These are phyloP conservation scores for Galaxea fascicularis DNA, from an alignment of 92 coral and sea anemone genomes.

Conservation along the genomic window DNA sequence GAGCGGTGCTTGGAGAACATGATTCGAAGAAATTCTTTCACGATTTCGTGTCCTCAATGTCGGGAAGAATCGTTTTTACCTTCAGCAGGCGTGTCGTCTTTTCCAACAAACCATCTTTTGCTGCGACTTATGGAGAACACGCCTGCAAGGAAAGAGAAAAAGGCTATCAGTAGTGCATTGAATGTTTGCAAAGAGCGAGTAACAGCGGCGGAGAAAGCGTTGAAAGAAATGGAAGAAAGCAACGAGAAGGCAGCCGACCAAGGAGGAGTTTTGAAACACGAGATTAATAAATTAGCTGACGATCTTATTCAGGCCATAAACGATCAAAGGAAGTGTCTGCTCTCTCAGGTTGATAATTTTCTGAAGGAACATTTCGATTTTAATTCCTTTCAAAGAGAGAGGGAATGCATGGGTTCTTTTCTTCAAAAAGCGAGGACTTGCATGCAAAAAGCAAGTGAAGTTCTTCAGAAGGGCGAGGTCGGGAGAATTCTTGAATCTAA, in stretches of 20 bases:
- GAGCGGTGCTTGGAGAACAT: constrained; percentile 68
- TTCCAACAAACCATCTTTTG: constrained; percentile 68
- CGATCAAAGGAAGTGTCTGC: constrained; percentile 29
- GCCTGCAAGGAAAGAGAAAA: constrained; percentile 71
- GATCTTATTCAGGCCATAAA: constrained; percentile 20
- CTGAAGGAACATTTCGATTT: constrained; percentile 33
- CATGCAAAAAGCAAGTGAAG: constrained; percentile 35
- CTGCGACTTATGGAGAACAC: constrained; percentile 70
- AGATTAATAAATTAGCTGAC: constrained; percentile 43
- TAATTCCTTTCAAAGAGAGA: constrained; percentile 21
- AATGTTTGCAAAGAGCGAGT: constrained; percentile 51
- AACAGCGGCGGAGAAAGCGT: constrained; percentile 23
- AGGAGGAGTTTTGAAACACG: constrained; percentile 6
- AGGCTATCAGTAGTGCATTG: constrained; percentile 51
- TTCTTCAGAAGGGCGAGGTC: constrained; percentile 61
- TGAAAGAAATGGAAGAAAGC: constrained; percentile 45
- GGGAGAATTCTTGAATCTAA: constrained; percentile 56
- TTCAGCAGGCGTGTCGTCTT: constrained; percentile 58
- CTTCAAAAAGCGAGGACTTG: constrained; percentile 20
- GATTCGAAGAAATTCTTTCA: constrained; percentile 42
- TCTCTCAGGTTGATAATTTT: constrained; percentile 26
- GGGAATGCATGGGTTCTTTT: background rate
- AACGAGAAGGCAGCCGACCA: constrained; percentile 30
- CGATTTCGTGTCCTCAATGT: constrained; percentile 72
- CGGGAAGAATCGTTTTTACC: constrained; percentile 67